phyloP scores from a whole-genome alignment of 2,113 vertebrate species.

The Megaceryle maxima region DNA sequence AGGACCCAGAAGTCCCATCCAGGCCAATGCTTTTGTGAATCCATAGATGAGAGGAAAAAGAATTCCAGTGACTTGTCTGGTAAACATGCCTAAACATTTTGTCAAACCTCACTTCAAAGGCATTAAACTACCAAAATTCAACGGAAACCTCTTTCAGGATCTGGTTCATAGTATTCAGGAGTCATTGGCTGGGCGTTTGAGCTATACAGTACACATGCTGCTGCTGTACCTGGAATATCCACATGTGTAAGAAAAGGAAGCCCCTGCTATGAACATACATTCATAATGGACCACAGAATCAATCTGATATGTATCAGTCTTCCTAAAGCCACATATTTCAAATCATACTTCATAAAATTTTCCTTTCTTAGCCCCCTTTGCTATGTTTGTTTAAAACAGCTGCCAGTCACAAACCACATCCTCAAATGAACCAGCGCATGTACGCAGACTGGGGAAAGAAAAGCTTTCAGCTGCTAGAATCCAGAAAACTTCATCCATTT shows the following conservation, averaged over 20 bases:
- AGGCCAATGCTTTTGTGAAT: not conserved
- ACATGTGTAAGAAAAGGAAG: not conserved
- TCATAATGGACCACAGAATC: not conserved
- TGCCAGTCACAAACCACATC: not conserved
- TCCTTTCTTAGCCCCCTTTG: not conserved
- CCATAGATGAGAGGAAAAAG: not conserved
- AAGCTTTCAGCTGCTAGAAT: not conserved
- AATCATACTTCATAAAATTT: not conserved
- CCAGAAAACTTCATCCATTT: not conserved
- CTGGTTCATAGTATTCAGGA: not conserved
- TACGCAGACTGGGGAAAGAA: not conserved
- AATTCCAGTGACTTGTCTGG: not conserved
- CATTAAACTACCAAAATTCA: not conserved
- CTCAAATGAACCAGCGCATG: not conserved
- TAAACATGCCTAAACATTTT: not conserved
- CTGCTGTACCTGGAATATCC: not conserved
- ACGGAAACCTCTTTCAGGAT: not conserved
- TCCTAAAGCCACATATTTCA: not conserved
- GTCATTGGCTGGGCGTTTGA: not conserved
- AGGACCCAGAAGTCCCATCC: rapidly evolving
- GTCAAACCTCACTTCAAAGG: not conserved
- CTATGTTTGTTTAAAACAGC: not conserved
- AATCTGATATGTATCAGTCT: not conserved
- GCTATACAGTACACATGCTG: rapidly evolving
- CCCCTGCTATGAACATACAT: not conserved